Conservation (phyloP, 2,113 vertebrate genomes). For the Indri indri region DNA sequence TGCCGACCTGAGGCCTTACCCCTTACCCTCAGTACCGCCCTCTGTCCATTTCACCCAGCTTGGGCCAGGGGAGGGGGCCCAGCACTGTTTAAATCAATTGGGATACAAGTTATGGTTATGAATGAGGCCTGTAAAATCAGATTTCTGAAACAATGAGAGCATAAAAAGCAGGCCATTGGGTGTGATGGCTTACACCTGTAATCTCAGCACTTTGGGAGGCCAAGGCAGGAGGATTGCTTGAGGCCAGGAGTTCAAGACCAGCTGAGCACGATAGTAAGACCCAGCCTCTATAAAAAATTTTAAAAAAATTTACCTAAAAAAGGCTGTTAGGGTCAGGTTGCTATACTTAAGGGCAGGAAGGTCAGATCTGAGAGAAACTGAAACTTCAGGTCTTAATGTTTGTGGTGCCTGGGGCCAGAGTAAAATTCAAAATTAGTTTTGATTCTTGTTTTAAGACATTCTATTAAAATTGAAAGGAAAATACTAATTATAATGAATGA, state of each 20-base stretch:
- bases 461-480: constrained; percentile 6
- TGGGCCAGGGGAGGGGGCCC: background rate
- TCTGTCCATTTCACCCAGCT: background rate
- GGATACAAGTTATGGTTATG: background rate
- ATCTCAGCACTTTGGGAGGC: too few relatives aligned
- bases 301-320: too few relatives aligned
- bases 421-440: background rate
- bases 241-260: too few relatives aligned
- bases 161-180: background rate
- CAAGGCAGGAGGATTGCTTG: too few relatives aligned
- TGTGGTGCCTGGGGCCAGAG: background rate
- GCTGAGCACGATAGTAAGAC: too few relatives aligned
- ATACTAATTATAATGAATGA: background rate
- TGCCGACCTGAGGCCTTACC: background rate
- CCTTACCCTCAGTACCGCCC: too few relatives aligned
- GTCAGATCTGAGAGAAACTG: background rate
- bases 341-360: background rate
- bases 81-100: background rate
- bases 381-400: background rate
- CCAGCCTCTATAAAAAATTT: too few relatives aligned
- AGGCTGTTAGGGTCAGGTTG: background rate
- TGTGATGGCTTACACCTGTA: too few relatives aligned
- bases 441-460: background rate
- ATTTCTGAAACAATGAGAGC: background rate
- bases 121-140: background rate